phyloP scores from a whole-genome alignment of 2,888 invertebrate species.

The Agrochola circellaris region DNA sequence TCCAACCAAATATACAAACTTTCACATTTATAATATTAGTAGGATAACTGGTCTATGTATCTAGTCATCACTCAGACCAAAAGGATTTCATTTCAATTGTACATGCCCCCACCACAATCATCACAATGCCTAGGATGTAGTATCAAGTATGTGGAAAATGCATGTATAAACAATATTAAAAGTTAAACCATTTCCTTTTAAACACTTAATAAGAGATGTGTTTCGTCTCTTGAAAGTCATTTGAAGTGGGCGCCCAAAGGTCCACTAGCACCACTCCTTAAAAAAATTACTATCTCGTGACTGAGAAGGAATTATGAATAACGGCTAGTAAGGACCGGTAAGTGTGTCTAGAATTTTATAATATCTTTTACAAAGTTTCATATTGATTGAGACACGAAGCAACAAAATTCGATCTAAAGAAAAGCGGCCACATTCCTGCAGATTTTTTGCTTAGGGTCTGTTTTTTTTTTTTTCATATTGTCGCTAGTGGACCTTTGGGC shows the following conservation, averaged over 20 bases:
- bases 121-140: not conserved
- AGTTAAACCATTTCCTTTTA: not conserved
- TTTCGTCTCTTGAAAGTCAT: not conserved
- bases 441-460: too few relatives aligned
- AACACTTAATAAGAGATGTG: not conserved
- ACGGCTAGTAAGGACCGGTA: too few relatives aligned
- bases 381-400: too few relatives aligned
- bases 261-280: too few relatives aligned
- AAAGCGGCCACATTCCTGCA: too few relatives aligned
- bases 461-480: too few relatives aligned
- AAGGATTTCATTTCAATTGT: not conserved
- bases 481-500: too few relatives aligned
- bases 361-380: too few relatives aligned
- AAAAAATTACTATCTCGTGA: too few relatives aligned
- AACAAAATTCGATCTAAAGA: too few relatives aligned
- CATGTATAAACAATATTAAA: not conserved
- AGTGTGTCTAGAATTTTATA: too few relatives aligned
- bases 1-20: not conserved
- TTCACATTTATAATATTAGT: not conserved
- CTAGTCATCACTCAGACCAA: not conserved
- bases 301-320: too few relatives aligned
- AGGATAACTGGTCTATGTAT: not conserved
- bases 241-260: not conserved
- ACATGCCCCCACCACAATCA: not conserved
- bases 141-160: not conserved